phyloP scores from a whole-genome alignment of 2,797 vertebrate genomes.

The Brachymystax lenok region DNA sequence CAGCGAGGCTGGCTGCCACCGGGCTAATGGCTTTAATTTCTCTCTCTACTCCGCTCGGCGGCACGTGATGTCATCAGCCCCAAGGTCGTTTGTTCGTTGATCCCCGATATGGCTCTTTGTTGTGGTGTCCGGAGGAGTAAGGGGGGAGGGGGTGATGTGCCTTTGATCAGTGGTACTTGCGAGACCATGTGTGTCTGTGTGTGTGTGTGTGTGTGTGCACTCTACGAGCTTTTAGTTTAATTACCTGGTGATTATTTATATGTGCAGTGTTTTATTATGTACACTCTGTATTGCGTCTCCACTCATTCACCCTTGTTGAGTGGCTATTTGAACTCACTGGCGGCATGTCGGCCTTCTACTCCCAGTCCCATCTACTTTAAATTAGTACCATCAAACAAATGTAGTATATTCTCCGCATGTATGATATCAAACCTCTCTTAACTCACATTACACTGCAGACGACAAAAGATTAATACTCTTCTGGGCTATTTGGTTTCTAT shows the following conservation, averaged over 20 bases:
- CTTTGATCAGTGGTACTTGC: slow-evolving; percentile 16
- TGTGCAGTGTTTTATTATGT: slow-evolving; percentile 7
- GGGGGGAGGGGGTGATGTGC: not conserved
- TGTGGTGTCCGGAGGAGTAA: slow-evolving; percentile 55
- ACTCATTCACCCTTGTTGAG: not conserved
- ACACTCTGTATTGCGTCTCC: not conserved
- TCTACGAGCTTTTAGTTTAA: slow-evolving; percentile 5
- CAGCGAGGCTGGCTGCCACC: slow-evolving; percentile 80
- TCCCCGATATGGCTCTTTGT: slow-evolving; percentile 81
- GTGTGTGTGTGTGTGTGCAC: no score
- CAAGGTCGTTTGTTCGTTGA: slow-evolving; percentile 75
- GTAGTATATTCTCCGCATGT: not conserved
- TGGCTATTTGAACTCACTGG: not conserved
- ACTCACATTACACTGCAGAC: not conserved
- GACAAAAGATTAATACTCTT: not conserved
- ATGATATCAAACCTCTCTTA: not conserved
- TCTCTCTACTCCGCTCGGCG: slow-evolving; percentile 66
- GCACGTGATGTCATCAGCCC: slow-evolving; percentile 77
- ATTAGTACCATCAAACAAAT: not conserved
- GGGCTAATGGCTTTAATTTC: slow-evolving; percentile 89
- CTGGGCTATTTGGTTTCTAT: not conserved
- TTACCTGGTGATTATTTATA: slow-evolving; percentile 14
- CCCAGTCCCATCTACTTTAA: not conserved
- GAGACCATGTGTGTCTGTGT: not conserved
- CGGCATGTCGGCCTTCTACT: not conserved